These are phyloP conservation scores for Rhinoptilus africanus DNA, from an alignment of 2,113 vertebrate species.

Conservation along the genomic window DNA sequence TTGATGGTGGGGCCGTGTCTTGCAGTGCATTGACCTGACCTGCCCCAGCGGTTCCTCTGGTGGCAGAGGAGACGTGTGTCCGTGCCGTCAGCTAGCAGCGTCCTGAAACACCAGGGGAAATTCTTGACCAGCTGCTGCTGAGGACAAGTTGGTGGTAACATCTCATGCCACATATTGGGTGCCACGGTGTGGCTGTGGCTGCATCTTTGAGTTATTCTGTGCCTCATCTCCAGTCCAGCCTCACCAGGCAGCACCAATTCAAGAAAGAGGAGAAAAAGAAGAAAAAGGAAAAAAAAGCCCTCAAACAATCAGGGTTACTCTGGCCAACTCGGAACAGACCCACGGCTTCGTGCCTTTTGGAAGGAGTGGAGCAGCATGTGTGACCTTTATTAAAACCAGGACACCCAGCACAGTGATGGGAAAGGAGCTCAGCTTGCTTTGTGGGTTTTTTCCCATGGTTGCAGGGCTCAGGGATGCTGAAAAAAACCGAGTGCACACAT, in stretches of 20 bases:
- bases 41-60: accelerated
- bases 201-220: background rate
- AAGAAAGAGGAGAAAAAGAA: background rate
- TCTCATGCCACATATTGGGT: background rate
- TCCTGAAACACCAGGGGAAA: background rate
- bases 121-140: background rate
- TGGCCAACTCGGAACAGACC: background rate
- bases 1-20: too few relatives aligned
- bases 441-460: background rate
- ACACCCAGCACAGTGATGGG: background rate
- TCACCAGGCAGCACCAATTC: background rate
- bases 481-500: background rate
- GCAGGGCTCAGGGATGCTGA: background rate
- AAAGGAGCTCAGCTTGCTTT: background rate
- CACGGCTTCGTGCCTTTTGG: background rate
- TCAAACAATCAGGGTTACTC: background rate
- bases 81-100: background rate
- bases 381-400: background rate
- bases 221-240: background rate
- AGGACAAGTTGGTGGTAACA: background rate
- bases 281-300: background rate
- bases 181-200: background rate
- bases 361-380: background rate
- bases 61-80: background rate
- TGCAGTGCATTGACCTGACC: background rate